Evolutionary conservation across 2,888 invertebrate species (phyloP), one percentile per base, ranked within the genome.

Genomic region (Drosophila acutilabella): DNA sequence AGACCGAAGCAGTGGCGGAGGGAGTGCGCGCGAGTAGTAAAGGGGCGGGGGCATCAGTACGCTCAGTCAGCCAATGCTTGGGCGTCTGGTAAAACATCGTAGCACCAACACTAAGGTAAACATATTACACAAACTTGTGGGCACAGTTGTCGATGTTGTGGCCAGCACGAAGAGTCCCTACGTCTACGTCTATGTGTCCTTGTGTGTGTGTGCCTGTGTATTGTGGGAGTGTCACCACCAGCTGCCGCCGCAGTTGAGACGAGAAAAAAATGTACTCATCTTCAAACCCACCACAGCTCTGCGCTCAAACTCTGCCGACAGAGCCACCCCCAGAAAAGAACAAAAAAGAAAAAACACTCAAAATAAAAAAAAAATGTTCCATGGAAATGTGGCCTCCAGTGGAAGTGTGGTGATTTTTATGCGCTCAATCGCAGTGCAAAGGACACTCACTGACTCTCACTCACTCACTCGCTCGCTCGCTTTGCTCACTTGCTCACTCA

Each of bases 121-220:
- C 57, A 68, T 72, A 75, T 80, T 79, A 78, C 80, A 74, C 73
- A 73, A 70, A 69, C 56, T 90, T 91, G 91, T 83, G 91, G 91
- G 82, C 90, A 89, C 88, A 85, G 88, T 88, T 91, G 90, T 89
- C 89, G 90, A 76, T 76, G 78, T 88, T 89, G 89, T 70, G 88
- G 87, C 88, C 64, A 56, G 33, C 38, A 42, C 50, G 23, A 33
- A 13, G 69, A 60, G 58, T 61, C 45, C 56, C 67, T 60, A 48
- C 61, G 8, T 38, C 41, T 30, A 30, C 41, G 33, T 40, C 16
- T 60, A 6, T 54, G 16, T 64, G 20, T 61, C 6, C 44, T n/a
- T 50, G 44, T 41, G 40, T 59, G 59, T 79, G 41, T 62, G 42
- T 64, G 68, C 67, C 48, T 69, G 54, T 52, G 69, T 73, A 51